Base-by-base conservation (phyloP, 2,888 invertebrate genomes). In the Desoria tigrina region DNA sequence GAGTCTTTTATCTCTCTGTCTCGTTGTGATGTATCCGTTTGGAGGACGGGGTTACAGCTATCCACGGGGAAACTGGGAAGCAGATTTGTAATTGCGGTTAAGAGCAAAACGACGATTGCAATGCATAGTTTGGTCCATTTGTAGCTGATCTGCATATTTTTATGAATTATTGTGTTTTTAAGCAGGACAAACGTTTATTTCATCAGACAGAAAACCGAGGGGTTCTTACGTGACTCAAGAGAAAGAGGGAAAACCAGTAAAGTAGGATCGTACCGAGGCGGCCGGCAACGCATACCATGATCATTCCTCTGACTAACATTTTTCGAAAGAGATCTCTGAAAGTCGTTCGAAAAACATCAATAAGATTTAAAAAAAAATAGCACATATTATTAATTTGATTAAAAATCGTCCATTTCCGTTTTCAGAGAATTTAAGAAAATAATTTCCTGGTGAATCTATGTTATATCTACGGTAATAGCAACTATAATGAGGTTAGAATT, bases 291-390 rank as follows among this genome's bases (percentile, higher is more conserved):
- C 28, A 42, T 2, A 61, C 32, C 2, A 69, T 45, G 9, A 63
- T 45, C 16, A 68, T 42, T 14, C 67, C 64, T 9, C 11, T 16
- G 1, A 21, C 51, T 3, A 73, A 14, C 23, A 65, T 59, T 21
- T 42, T 54, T 18, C 71, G 65, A 53, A 71, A 69, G 18, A 68
- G 64, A 39, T 68, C 65, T n/a, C 74, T 74, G 42, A 2, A 65
- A 58, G n/a, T n/a, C n/a, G n/a, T n/a, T n/a, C n/a, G n/a, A 11
- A 32, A 32, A 27, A 32, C 55, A 53, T 39, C 26, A 53, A 32
- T 21, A 26, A 32, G 49, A 42, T 28, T 14, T 42, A 49, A 26
- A 16, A 42, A 42, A 23, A 24, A 23, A 9, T 26, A n/a, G n/a
- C 21, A 21, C 32, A n/a, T 26, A 6, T 32, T 6, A 23, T 6